Conservation (phyloP, 2,888 invertebrate species). For the Leucophora obtusa region DNA sequence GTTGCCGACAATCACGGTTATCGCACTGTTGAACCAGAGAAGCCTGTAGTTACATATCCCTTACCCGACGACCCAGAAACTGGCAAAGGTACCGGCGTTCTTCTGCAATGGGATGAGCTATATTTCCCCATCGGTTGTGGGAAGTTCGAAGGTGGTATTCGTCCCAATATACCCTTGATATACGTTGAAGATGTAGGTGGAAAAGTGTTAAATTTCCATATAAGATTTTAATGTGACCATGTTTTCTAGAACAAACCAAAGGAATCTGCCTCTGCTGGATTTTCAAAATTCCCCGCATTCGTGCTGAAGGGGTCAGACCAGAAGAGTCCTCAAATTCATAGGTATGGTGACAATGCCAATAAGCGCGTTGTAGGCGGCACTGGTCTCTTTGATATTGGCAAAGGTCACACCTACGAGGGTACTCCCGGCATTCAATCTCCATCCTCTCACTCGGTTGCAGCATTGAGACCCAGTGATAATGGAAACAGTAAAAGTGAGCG, state of each 20-base stretch:
- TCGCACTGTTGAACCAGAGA: slow-evolving; percentile 84
- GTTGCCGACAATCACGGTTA: slow-evolving; percentile 89
- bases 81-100: slow-evolving; percentile 79
- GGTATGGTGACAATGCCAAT: slow-evolving; percentile 56
- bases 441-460: slow-evolving; percentile 71
- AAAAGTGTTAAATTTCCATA: neutral
- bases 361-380: slow-evolving; percentile 42
- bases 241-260: slow-evolving; percentile 62
- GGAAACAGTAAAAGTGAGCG: slow-evolving; percentile 66
- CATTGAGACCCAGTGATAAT: slow-evolving; percentile 69
- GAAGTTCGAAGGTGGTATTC: slow-evolving; percentile 78
- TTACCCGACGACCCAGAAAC: slow-evolving; percentile 69
- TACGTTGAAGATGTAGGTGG: slow-evolving; percentile 70
- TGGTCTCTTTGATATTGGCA: slow-evolving; percentile 70
- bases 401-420: slow-evolving; percentile 70
- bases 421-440: slow-evolving; percentile 70
- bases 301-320: slow-evolving; percentile 68
- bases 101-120: slow-evolving; percentile 84
- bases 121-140: slow-evolving; percentile 88
- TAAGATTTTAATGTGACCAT: slow-evolving; percentile 25
- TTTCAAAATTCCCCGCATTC: slow-evolving; percentile 58
- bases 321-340: slow-evolving; percentile 69
- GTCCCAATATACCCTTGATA: slow-evolving; percentile 73
- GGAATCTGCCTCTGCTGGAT: slow-evolving; percentile 49
- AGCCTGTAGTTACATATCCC: slow-evolving; percentile 82